phyloP scores from a whole-genome alignment of 2,113 vertebrate genomes.

The Macroglossus sobrinus region DNA sequence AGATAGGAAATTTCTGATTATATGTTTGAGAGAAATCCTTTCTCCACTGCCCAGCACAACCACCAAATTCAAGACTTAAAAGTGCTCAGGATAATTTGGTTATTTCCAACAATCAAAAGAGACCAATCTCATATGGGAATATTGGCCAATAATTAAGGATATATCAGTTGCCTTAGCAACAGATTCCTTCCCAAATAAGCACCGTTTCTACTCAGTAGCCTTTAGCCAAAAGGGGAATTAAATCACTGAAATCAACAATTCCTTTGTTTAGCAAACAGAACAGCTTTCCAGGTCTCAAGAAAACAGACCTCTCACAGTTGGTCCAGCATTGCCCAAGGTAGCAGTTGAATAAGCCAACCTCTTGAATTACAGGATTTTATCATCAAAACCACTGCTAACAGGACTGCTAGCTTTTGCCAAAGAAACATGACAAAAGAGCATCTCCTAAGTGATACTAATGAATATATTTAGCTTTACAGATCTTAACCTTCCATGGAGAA shows the following conservation, averaged over 20 bases:
- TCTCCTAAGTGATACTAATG: conserved; percentile 57
- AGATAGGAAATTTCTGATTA: conserved; percentile 21
- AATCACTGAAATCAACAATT: conserved; percentile 75
- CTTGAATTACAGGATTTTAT: conserved; percentile 69
- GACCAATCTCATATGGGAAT: conserved; percentile 70
- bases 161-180: conserved; percentile 78
- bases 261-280: conserved; percentile 77
- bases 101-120: conserved; percentile 71
- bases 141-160: conserved; percentile 77
- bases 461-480: conserved; percentile 33
- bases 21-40: neutral
- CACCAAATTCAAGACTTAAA: conserved; percentile 60
- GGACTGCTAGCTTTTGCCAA: conserved; percentile 63
- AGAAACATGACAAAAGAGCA: conserved; percentile 56
- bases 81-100: conserved; percentile 60
- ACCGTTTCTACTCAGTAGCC: conserved; percentile 71
- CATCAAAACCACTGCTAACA: conserved; percentile 63
- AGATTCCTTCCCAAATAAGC: conserved; percentile 76
- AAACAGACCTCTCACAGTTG: conserved; percentile 67
- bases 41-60: neutral
- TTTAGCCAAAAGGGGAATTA: conserved; percentile 75
- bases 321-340: conserved; percentile 56
- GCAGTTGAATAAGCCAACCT: conserved; percentile 64
- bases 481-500: conserved; percentile 32
- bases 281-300: conserved; percentile 73